Base-by-base conservation (phyloP, 35 echinoderm and acorn worm species). In the Holothuria glaberrima region DNA sequence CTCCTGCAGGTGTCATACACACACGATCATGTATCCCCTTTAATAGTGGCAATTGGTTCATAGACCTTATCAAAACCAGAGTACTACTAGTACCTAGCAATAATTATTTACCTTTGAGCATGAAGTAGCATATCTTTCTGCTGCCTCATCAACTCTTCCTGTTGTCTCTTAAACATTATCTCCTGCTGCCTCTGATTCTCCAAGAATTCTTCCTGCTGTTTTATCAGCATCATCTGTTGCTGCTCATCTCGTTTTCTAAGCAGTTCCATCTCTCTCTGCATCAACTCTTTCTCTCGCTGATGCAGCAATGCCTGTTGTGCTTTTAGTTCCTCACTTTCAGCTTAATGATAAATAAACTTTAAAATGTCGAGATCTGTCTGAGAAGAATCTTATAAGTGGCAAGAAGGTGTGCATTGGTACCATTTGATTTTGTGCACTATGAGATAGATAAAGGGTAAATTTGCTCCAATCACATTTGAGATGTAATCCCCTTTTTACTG, bases 151-250 rank as follows among this genome's bases (percentile, higher is more conserved):
- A 83, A 20, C 24, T 52, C 80, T 26, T 83, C 80, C 6, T 89
- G 87, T 52, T 88, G 61, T 50, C 68, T 61, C 30, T 48, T 41
- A 20, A 89, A 26, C 41, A 77, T 48, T 7, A 79, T 30, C 19
- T 83, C 77, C 13, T 64, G 65, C 63, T 91, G 73, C 25, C 14
- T 48, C 63, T 93, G 86, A 62, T 82, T 52, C 65, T 83, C 78
- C 38, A 91, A 32, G 65, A 70, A 82, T 52, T 58, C 61, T 28
- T 79, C 10, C 46, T 59, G 18, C 64, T 91, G 88, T 29, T 87
- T 44, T 56, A 77, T 74, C 45, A 44, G 12, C 38, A 68, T 29
- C 61, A 91, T 46, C 44, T 68, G 52, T 33, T 94, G 50, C 12
- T 90, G 80, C 36, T 92, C 68, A 26, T 75, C 33, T 26, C 87